These are phyloP conservation scores for Callorhinus ursinus DNA, from an alignment of 2,113 vertebrate species.

Conservation along the genomic window DNA sequence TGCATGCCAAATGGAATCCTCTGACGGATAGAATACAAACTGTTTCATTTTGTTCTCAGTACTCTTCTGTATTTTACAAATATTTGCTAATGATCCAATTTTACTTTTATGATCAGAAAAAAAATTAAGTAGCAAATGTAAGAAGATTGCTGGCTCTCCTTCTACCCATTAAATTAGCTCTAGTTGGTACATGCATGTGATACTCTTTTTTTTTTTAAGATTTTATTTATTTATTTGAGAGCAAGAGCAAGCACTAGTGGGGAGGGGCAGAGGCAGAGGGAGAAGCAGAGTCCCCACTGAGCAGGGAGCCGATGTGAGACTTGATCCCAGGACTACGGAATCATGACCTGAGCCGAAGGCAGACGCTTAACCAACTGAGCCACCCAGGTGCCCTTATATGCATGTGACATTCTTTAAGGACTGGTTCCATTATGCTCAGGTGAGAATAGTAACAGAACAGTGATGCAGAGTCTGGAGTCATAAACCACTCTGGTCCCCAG, in stretches of 20 bases:
- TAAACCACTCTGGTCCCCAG: background rate
- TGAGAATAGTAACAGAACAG: background rate
- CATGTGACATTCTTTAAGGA: background rate
- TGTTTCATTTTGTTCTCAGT: background rate
- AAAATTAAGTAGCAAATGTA: background rate
- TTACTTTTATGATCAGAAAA: background rate
- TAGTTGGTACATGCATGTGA: background rate
- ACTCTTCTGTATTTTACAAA: slow-evolving; percentile 36
- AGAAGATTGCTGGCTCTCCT: background rate
- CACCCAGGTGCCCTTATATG: background rate
- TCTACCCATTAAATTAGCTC: background rate
- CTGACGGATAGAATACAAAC: background rate
- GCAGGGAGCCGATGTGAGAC: background rate
- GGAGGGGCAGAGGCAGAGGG: background rate
- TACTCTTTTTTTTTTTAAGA: background rate
- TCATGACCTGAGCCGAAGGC: background rate
- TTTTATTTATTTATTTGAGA: background rate
- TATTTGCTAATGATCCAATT: slow-evolving; percentile 33
- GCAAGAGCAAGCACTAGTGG: too few species aligned
- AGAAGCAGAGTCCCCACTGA: background rate
- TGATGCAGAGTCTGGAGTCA: background rate
- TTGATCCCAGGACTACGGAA: background rate
- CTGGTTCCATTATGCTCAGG: background rate
- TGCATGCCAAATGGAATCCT: background rate
- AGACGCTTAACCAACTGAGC: background rate